Evolutionary conservation across 2,113 vertebrate species (phyloP), one percentile per base, ranked within the genome.

Genomic region (Prochilodus magdalenae): DNA sequence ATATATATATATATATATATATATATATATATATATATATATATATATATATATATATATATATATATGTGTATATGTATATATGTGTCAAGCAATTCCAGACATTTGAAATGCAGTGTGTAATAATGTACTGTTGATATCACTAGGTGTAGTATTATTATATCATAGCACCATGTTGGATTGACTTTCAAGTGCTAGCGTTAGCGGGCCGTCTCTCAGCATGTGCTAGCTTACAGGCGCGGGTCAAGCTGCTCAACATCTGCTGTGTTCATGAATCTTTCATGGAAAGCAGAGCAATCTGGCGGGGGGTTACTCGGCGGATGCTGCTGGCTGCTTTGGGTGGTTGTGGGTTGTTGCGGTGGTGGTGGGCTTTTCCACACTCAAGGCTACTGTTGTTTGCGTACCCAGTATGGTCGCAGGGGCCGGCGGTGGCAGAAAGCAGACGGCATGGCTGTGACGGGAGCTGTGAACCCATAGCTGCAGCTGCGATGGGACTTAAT

Each of bases 211-310:
- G 63, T 30, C 3, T 66, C 63, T 18, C 63, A 51, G 63, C 27
- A 55, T 29, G 71, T 36, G 51, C 29, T 33, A n/a, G 51, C 30
- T 13, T 24, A 29, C 69, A 44, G 63, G 27, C 49, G 27, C 24
- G 24, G 47, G 63, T 63, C 65, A 33, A 40, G 65, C 65, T 36
- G 33, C 65, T 67, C 73, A 65, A 40, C 10, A 71, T 65, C 15
- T 71, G 14, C 8, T 53, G n/a, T 59, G 40, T 60, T 55, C 65
- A 40, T 72, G 29, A 33, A 18, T 51, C 26, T 65, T 80, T 73
- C 30, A 77, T 77, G 12, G n/a, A 27, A 63, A 80, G 59, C 49
- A 5, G 36, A 36, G 22, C 24, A 74, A 18, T 65, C 51, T 81
- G 16, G 49, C 27, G 53, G 33, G 44, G 40, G 73, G 15, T 40